These are phyloP conservation scores for cattle (Bos taurus) DNA, from an alignment of 2,113 vertebrate genomes.

Conservation along the genomic window DNA sequence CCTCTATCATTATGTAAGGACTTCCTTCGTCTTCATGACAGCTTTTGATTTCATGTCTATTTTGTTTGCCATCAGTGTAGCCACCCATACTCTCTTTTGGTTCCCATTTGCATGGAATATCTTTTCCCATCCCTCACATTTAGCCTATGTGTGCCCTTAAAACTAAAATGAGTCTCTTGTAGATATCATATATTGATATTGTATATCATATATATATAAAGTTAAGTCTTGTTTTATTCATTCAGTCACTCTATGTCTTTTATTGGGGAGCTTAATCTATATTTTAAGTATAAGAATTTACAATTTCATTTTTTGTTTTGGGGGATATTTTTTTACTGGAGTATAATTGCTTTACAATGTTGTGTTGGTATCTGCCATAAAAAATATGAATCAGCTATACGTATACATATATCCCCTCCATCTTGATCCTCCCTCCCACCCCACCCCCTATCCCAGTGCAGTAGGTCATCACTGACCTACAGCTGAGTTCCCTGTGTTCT, in stretches of 20 bases:
- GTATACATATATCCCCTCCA: too few species aligned
- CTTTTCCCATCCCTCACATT: background rate
- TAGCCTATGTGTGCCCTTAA: background rate
- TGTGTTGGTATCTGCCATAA: too few species aligned
- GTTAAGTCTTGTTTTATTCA: background rate
- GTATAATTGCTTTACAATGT: background rate
- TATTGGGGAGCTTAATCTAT: background rate
- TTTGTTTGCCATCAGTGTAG: background rate
- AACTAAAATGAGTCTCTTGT: background rate
- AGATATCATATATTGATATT: background rate
- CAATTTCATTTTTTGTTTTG: rapidly evolving
- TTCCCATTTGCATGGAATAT: background rate
- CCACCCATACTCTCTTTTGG: background rate
- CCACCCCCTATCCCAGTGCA: too few species aligned
- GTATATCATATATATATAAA: background rate
- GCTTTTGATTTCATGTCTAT: background rate
- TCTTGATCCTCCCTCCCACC: too few species aligned
- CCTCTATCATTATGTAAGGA: background rate
- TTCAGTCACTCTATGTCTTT: background rate
- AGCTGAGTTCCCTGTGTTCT: background rate
- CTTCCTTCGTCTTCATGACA: background rate
- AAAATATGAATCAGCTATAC: too few species aligned
- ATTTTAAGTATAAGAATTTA: too few species aligned
- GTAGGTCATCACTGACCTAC: too few species aligned
- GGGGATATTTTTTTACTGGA: background rate